Conservation (phyloP, 2,888 invertebrate species). For the Dasypogon diadema region DNA sequence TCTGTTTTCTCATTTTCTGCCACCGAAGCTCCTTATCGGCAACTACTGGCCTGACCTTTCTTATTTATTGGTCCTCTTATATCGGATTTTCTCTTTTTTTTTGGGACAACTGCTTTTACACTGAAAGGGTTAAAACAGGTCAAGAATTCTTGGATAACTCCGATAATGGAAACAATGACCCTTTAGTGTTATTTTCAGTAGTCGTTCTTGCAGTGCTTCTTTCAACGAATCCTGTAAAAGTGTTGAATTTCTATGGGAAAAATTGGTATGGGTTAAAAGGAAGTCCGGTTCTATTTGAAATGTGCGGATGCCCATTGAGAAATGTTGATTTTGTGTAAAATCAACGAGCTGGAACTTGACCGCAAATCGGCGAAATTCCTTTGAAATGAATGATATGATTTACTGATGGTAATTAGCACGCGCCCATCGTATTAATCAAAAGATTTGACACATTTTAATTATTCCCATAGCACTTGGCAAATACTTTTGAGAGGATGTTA, state of each 20-base stretch:
- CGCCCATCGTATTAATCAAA: neutral
- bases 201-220: neutral
- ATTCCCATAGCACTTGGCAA: neutral
- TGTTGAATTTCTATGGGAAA: conserved; percentile 13
- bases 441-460: neutral
- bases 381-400: neutral
- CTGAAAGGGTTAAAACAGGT: conserved; percentile 33
- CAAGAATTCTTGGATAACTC: conserved; percentile 41
- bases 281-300: conserved; percentile 6
- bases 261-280: neutral
- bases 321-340: conserved; percentile 3
- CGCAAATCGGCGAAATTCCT: conserved; percentile 8
- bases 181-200: neutral
- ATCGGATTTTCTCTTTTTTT: conserved; percentile 30
- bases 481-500: too few relatives aligned
- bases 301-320: conserved; percentile 29
- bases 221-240: neutral
- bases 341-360: conserved; percentile 9
- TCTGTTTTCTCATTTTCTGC: neutral
- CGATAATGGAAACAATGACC: conserved; percentile 46
- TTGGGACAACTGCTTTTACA: conserved; percentile 14
- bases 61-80: conserved; percentile 31
- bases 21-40: conserved; percentile 6
- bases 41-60: conserved; percentile 23
- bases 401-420: neutral